Evolutionary conservation across 1,140 invertebrate genomes (phyloP).

Genomic region (Ruditapes philippinarum): DNA sequence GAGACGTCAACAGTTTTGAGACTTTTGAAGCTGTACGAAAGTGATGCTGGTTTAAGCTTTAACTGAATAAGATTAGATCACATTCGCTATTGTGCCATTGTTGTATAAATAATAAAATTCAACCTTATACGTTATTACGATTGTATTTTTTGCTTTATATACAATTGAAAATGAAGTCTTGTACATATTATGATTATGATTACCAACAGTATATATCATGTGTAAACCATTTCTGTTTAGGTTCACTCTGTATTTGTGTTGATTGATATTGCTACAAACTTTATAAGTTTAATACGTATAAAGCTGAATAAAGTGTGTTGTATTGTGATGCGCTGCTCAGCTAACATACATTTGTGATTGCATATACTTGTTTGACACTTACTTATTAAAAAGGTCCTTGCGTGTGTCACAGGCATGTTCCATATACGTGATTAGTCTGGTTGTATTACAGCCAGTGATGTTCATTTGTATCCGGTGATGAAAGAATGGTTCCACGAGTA

Average conservation of each 20-base stretch:
- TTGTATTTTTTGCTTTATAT: too few relatives aligned
- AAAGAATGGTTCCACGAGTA: constrained; percentile 1
- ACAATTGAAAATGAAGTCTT: too few relatives aligned
- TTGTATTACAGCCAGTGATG: not conserved
- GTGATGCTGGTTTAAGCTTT: too few relatives aligned
- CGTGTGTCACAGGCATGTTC: constrained; percentile 19
- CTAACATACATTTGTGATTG: not conserved
- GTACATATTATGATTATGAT: not conserved
- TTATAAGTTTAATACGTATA: not conserved
- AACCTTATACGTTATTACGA: too few relatives aligned
- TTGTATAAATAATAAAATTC: too few relatives aligned
- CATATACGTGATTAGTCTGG: constrained; percentile 21
- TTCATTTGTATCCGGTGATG: not conserved
- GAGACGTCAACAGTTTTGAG: too few relatives aligned
- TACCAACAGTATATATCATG: too few relatives aligned
- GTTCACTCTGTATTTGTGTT: not conserved
- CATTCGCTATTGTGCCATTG: too few relatives aligned
- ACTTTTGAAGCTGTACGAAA: too few relatives aligned
- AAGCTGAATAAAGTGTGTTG: not conserved
- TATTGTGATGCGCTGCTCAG: not conserved
- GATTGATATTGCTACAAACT: too few relatives aligned
- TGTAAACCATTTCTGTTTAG: not conserved
- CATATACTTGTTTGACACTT: not conserved
- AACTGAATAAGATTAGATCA: too few relatives aligned
- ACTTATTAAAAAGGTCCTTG: constrained; percentile 21